Evolutionary conservation across 2,113 vertebrate species (phyloP).

Genomic region (Suncus etruscus): DNA sequence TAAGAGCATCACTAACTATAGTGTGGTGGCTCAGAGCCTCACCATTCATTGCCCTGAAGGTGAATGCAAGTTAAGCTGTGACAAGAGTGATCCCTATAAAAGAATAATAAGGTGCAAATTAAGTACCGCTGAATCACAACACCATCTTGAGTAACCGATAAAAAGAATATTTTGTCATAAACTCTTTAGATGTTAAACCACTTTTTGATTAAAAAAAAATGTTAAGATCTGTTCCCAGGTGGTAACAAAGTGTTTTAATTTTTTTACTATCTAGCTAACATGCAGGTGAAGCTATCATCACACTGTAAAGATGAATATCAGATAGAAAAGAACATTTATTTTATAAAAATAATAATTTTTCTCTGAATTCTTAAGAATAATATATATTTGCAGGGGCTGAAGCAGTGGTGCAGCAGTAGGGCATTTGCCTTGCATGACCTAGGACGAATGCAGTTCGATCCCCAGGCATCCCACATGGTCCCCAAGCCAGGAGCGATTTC

Average conservation of each 20-base stretch:
- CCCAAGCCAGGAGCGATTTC: no score
- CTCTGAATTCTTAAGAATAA: conserved; percentile 31
- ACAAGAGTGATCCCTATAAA: no score
- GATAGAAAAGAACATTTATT: conserved; percentile 47
- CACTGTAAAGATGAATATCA: conserved; percentile 59
- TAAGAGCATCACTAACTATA: no score
- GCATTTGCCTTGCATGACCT: no score
- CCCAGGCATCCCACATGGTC: no score
- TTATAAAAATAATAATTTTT: conserved; percentile 1
- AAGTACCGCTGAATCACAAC: conserved; percentile 14
- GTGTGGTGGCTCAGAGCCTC: no score
- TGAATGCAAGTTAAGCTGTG: no score
- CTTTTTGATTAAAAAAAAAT: not conserved
- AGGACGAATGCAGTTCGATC: no score
- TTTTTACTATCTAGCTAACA: not conserved
- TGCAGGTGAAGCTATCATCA: conserved; percentile 52
- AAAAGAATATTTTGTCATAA: not conserved
- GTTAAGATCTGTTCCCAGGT: not conserved
- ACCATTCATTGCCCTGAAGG: no score
- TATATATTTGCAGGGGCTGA: not conserved
- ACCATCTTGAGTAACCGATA: not conserved
- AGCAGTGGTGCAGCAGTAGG: no score
- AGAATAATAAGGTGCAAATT: no score
- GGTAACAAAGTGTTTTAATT: not conserved
- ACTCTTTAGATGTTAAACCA: not conserved